Evolutionary conservation across 2,888 invertebrate species (phyloP).

Genomic region (Pristionchus arcanus): DNA sequence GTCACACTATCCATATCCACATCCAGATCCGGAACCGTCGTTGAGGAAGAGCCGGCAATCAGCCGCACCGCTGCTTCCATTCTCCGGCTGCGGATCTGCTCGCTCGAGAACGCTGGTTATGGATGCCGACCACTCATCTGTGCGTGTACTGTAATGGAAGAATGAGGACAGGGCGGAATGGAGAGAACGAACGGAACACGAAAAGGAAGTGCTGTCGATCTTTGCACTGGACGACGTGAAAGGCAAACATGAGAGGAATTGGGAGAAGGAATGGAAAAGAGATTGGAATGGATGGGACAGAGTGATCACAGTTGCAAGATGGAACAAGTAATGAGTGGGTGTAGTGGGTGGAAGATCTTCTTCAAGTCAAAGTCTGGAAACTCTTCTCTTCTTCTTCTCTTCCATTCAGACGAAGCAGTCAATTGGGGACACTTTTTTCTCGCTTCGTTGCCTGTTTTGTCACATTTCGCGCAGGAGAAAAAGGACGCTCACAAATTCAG

Average conservation of each 20-base stretch:
- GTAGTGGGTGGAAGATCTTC: neutral
- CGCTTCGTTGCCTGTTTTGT: constrained; percentile 40
- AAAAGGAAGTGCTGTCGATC: constrained; percentile 21
- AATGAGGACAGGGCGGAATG: neutral
- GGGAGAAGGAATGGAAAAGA: neutral
- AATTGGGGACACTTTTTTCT: constrained; percentile 15
- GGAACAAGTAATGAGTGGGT: neutral
- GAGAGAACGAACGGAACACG: neutral
- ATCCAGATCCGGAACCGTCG: constrained; percentile 37
- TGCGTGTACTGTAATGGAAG: neutral
- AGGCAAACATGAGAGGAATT: constrained; percentile 34
- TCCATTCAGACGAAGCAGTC: neutral
- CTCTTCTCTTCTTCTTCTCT: neutral
- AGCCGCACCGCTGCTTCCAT: constrained; percentile 49
- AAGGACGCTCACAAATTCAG: neutral
- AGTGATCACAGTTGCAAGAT: neutral
- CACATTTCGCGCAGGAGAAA: constrained; percentile 6
- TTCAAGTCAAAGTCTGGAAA: neutral
- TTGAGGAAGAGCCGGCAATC: constrained; percentile 42
- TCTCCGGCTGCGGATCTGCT: constrained; percentile 9
- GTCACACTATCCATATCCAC: neutral
- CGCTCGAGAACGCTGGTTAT: neutral
- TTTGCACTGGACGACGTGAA: constrained; percentile 23
- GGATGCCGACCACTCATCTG: neutral
- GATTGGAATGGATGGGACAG: neutral